phyloP scores from a whole-genome alignment of 1,140 invertebrate species.

The Plodia interpunctella region DNA sequence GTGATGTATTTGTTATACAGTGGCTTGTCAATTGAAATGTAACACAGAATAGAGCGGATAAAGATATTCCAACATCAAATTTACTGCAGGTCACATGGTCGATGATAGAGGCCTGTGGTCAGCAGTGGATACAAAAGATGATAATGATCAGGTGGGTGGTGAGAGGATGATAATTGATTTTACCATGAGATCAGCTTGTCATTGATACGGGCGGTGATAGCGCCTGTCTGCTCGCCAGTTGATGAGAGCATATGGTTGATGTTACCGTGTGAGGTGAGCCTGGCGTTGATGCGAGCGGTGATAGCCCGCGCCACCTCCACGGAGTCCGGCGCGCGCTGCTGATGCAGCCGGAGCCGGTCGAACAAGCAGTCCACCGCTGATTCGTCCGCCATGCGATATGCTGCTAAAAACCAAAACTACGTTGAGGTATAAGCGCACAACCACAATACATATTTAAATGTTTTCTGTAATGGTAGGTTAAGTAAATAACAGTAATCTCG shows the following conservation, averaged over 20 bases:
- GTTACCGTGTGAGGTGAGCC: conserved; percentile 59
- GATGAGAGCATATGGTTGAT: not conserved
- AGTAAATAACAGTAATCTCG: too few species aligned
- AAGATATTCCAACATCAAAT: not conserved
- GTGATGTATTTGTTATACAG: too few species aligned
- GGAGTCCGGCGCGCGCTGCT: conserved; percentile 71
- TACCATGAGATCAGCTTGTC: conserved; percentile 67
- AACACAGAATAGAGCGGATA: too few species aligned
- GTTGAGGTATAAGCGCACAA: not conserved
- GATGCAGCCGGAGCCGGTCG: conserved; percentile 57
- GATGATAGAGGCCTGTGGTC: too few species aligned
- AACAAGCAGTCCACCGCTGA: conserved; percentile 55
- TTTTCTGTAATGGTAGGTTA: too few species aligned
- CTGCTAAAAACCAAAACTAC: conserved; percentile 26
- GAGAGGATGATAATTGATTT: not conserved
- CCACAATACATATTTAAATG: too few species aligned
- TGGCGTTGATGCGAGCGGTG: conserved; percentile 74
- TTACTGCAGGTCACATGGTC: too few species aligned
- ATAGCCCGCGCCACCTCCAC: conserved; percentile 73
- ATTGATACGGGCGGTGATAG: conserved; percentile 74
- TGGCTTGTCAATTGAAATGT: too few species aligned
- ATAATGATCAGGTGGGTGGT: too few species aligned
- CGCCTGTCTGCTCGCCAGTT: conserved; percentile 25
- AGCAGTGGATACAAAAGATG: too few species aligned
- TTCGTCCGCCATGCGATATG: conserved; percentile 66